A percentile compares a stretch with the other conserved stretches of the same genome.
Evolutionary conservation across 2,888 invertebrate species (phyloP).

Genomic region (Fissipunctia ypsillon): DNA sequence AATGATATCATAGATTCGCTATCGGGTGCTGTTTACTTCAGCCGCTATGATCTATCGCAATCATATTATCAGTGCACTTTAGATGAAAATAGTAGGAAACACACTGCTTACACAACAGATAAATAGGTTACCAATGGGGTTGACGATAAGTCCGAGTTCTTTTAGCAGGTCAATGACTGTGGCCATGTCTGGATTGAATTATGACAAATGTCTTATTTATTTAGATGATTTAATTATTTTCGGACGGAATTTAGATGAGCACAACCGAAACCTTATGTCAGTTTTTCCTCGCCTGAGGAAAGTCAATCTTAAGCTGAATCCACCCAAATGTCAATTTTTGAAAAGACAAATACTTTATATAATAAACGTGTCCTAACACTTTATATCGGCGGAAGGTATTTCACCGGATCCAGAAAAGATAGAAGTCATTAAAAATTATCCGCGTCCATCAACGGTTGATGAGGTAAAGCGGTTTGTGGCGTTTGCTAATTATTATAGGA

Average conservation of each 20-base stretch:
- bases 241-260: constrained; percentile 10
- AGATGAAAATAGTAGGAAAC: background rate
- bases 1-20: too few species aligned
- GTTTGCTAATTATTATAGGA: too few species aligned
- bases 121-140: background rate
- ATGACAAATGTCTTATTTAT: constrained; percentile 19
- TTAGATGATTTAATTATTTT: constrained; percentile 16
- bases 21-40: constrained; percentile 2
- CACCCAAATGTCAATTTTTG: constrained; percentile 17
- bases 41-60: background rate
- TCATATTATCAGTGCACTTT: constrained; percentile 18
- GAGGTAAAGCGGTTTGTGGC: too few species aligned
- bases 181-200: constrained; percentile 12
- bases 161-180: constrained; percentile 5
- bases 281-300: constrained; percentile 1
- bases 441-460: too few species aligned
- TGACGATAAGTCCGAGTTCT: constrained; percentile 12
- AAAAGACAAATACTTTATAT: constrained; percentile 8
- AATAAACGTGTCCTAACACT: too few species aligned
- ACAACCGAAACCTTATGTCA: constrained; percentile 1
- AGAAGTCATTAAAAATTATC: too few species aligned
- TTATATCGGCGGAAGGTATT: constrained; percentile 11
- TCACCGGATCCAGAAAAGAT: constrained; percentile 9
- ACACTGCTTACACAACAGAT: constrained; percentile 13
- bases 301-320: constrained; percentile 9